Evolutionary conservation across 2,797 vertebrate species (phyloP), one percentile per base, ranked within the genome.

Genomic region (Notamacropus eugenii): DNA sequence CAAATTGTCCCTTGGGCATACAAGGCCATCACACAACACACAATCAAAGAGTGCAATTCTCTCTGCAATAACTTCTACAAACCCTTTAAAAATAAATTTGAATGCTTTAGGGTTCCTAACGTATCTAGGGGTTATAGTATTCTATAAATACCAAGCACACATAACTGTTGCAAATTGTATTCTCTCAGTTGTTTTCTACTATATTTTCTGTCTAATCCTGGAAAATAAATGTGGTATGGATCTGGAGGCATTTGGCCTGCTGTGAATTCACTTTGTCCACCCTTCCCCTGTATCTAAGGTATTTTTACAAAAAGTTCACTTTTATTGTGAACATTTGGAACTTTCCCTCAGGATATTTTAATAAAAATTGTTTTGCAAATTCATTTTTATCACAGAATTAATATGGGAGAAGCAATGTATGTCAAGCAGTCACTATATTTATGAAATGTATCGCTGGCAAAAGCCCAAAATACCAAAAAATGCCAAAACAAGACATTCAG

Each of bases 371-470:
- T 34, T 34, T 46, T 82, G 92, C 74, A 95, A 59, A 74, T 93
- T 96, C 95, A 50, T 82, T 54, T 91, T 93, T 95, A 59, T 5
- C 59, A 92, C 92, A 52, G 27, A 28, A 57, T 87, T 90, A 90
- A n/a, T 93, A 97, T 95, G 96, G 55, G 46, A 91, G 2, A 96
- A 93, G 90, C 92, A 96, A 94, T 55, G 95, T 74, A 24, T 52
- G 55, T 54, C 55, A 50, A n/a, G 91, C 93, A n/a, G 92, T 93
- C 94, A 91, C 90, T 90, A 55, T 74, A 55, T 94, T 93, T 96
- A 94, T 93, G 93, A 93, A 97, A 93, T 82, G 46, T 46, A 94
- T 95, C 54, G 27, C 82, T 94, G 93, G 52, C 87, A 94, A 97
- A 96, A 93, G 27, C 22, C 91, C 54, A 46, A 59, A 95, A 27